Evolutionary conservation across 35 echinoderm and acorn worm genomes (phyloP), one percentile per base, ranked within the genome.

Genomic region (Anneissia japonica): DNA sequence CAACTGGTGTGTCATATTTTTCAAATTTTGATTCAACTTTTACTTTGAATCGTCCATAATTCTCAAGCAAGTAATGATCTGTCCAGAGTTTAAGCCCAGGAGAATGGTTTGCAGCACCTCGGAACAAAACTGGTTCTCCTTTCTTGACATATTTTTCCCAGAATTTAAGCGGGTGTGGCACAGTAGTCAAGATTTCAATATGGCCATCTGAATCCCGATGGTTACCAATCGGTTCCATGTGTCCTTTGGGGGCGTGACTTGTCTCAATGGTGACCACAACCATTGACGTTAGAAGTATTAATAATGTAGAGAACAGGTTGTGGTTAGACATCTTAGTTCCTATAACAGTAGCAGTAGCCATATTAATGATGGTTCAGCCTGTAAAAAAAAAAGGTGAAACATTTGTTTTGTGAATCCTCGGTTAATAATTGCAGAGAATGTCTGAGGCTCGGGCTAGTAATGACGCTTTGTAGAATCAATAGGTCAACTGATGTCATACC

Each of bases 1-100:
- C 92, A 40, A 91, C 90, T n/a, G 94, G 94, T 31, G 87, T 80
- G 32, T 82, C 74, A 16, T 94, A 86, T 35, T 94, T 94, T 39
- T 97, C 91, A 23, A 85, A 30, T 78, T 97, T 97, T 33, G 81
- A 72, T 87, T 99, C 96, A 34, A 99, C 92, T 78, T 94, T 99
- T 10, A 99, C 89, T 38, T 91, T 85, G 11, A 99, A 76, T 51
- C 92, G 79, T 37, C 92, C 89, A 33, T 85, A 94, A 77, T 91
- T 89, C 31, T 87, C 84, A 3, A 79, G 17, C 73, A 99, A 39
- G 46, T 99, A 94, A 11, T 91, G 39, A 77, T 98, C 95, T 0
- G 95, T 93, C 95, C 95, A 98, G 33, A 83, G 73, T 37, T 84
- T 80, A 35, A 79, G 76, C 10, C 85, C 96, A 7, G 77, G 82